Percentiles rank a stretch among this genome's conserved stretches.
phyloP scores from a whole-genome alignment of 1,140 invertebrate genomes.

The Polypedilum vanderplanki region DNA sequence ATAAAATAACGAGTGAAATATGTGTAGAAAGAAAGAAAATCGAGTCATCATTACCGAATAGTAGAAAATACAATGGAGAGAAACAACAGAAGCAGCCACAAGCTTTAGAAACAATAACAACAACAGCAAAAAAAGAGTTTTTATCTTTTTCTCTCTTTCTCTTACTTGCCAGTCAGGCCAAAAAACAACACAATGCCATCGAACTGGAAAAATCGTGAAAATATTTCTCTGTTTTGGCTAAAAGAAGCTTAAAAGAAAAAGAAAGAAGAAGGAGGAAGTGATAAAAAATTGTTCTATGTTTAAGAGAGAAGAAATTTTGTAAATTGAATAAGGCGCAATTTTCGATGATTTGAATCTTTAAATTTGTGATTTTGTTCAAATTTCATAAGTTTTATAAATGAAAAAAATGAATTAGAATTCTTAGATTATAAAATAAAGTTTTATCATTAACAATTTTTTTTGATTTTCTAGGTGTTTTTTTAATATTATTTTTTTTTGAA shows the following conservation, averaged over 20 bases:
- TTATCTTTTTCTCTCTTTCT: background rate
- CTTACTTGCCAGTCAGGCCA: background rate
- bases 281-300: too few species aligned
- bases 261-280: background rate
- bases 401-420: too few species aligned
- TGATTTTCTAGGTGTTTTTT: too few species aligned
- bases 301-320: too few species aligned
- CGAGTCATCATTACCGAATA: slow-evolving; percentile 5
- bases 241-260: background rate
- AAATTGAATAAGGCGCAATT: too few species aligned
- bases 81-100: background rate
- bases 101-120: background rate
- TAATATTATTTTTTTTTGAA: too few species aligned
- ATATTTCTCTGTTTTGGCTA: slow-evolving; percentile 3
- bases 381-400: too few species aligned
- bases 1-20: slow-evolving; percentile 19
- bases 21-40: slow-evolving; percentile 4
- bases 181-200: background rate
- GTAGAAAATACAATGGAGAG: background rate
- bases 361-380: too few species aligned
- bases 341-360: too few species aligned
- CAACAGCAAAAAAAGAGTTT: background rate
- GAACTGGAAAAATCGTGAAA: slow-evolving; percentile 12
- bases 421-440: too few species aligned
- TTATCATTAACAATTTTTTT: too few species aligned